phyloP scores from a whole-genome alignment of 2,113 vertebrate species.

The Platysternon megacephalum region DNA sequence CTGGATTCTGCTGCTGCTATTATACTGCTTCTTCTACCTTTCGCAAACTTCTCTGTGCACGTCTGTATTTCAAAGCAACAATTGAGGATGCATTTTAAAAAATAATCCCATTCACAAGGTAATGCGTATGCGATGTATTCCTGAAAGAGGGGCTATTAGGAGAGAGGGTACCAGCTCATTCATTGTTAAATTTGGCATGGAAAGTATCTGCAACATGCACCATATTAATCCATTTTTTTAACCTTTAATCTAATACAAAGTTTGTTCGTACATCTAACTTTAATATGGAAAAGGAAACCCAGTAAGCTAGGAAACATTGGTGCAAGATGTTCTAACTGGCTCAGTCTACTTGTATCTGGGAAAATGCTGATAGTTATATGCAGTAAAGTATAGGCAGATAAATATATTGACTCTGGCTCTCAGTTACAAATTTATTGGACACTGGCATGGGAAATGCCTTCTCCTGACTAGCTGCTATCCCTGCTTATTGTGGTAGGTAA shows the following conservation, averaged over 20 bases:
- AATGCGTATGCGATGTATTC: constrained; percentile 25
- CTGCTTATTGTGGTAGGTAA: constrained; percentile 53
- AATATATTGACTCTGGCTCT: background rate
- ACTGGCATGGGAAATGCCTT: background rate
- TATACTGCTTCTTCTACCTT: constrained; percentile 53
- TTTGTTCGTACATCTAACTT: background rate
- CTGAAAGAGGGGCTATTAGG: background rate
- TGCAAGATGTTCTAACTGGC: background rate
- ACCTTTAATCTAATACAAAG: background rate
- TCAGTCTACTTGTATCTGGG: background rate
- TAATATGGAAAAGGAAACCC: background rate
- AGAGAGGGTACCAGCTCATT: background rate
- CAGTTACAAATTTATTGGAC: constrained; percentile 33
- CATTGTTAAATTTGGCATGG: background rate
- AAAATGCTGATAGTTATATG: background rate
- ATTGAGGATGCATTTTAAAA: constrained; percentile 59
- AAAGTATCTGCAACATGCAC: background rate
- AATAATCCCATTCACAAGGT: constrained; percentile 67
- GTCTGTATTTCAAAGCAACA: constrained; percentile 64
- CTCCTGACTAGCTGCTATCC: background rate
- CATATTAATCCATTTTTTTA: background rate
- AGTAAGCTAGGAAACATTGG: background rate
- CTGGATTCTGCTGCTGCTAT: constrained; percentile 61
- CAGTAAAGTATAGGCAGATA: background rate
- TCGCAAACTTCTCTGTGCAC: constrained; percentile 47